Evolutionary conservation across 2,797 vertebrate species (phyloP), one percentile per base, ranked within the genome.

Genomic region (Bucorvus abyssinicus): DNA sequence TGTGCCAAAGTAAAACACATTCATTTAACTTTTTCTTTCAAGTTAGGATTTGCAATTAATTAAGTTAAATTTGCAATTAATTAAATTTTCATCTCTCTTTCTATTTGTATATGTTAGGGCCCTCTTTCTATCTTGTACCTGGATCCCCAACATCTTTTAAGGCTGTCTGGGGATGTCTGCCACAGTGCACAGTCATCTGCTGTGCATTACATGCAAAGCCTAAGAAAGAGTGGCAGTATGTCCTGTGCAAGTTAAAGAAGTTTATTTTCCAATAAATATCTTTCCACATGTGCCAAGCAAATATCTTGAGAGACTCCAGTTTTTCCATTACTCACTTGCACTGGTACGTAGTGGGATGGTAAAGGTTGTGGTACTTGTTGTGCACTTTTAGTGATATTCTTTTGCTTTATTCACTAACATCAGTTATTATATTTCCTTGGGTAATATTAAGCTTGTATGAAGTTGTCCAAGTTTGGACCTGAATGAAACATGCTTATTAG

Each of bases 201-300:
- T 3, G 0, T n/a, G 32, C 4, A 1, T 74, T 63, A 34, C 17
- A 68, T 12, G 18, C 23, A 85, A 71, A 70, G 32, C 38, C 68
- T 42, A 50, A 50, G 47, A 87, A 87, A 63, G 32, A 89, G 17
- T 5, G 57, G 59, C 14, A 89, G 23, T 20, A 47, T 4, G 7
- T 91, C 38, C 69, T 70, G 19, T 77, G 86, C 56, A 95, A 89
- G n/a, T 87, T 74, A 95, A 96, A 47, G 42, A 93, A 87, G 36
- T 47, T 90, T 56, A 23, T 90, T 87, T 95, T 92, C 84, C 81
- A 94, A 34, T 38, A 90, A 87, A 53, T 79, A 50, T 57, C 40
- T 69, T 93, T 89, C 67, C 81, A 47, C 23, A 12, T 7, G 3
- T 57, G 34, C 44, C 65, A 92, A 81, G 52, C 52, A 92, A 30